A percentile compares a stretch with the other conserved stretches of the same genome.
Evolutionary conservation across 2,888 invertebrate genomes (phyloP).

Genomic region (Tetragnatha montana): DNA sequence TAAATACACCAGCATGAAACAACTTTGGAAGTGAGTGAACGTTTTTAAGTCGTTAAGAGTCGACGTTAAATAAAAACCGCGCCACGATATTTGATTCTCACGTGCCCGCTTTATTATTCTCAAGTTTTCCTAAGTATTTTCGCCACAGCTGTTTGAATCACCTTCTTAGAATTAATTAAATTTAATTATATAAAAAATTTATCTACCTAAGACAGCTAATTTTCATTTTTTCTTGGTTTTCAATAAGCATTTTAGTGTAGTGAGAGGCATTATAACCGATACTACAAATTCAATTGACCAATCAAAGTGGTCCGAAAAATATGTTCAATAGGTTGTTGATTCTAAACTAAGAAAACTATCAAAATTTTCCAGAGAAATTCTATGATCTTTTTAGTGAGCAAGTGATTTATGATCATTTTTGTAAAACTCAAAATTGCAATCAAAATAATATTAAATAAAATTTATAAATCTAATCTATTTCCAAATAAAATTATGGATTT

Average conservation of each 20-base stretch:
- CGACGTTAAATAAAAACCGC: neutral
- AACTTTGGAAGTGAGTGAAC: neutral
- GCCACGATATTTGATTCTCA: neutral
- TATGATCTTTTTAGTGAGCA: too few species aligned
- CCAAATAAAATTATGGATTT: conserved; percentile 33
- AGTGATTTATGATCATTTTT: neutral
- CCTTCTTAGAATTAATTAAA: neutral
- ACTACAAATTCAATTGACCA: neutral
- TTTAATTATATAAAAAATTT: neutral
- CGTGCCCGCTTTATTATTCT: neutral
- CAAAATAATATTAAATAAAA: too few species aligned
- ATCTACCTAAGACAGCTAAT: conserved; percentile 9
- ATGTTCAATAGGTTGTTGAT: conserved; percentile 9
- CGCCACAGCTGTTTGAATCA: conserved; percentile 61
- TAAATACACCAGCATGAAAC: conserved; percentile 32
- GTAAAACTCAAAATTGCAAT: neutral
- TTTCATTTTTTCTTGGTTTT: conserved; percentile 5
- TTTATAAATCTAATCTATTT: neutral
- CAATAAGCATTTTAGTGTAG: neutral
- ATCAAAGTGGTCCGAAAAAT: neutral
- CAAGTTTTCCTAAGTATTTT: conserved; percentile 18
- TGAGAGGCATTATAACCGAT: neutral
- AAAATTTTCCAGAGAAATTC: neutral
- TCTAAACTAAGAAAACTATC: conserved; percentile 30
- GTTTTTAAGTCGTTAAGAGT: neutral